Evolutionary conservation across 2,888 invertebrate species (phyloP), one percentile per base, ranked within the genome.

Genomic region (Elmis aenea): DNA sequence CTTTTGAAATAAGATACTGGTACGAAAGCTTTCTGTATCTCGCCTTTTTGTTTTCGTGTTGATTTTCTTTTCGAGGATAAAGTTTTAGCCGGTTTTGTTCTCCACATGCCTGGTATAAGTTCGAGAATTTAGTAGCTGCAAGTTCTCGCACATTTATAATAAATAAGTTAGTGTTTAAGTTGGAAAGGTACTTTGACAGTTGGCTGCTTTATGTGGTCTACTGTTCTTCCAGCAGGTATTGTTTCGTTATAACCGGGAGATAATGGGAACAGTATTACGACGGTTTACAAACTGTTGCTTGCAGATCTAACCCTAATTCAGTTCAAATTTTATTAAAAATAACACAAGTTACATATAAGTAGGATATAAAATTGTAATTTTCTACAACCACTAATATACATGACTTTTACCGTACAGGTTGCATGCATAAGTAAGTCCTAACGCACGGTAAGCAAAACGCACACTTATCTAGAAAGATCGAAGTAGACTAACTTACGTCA

Each of bases 131-230:
- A 38, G 29, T 33, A 32, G 31, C 35, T 42, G 32, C 29, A 36
- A 45, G 45, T 49, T 49, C 37, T 40, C 28, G 33, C 38, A 33
- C 40, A 40, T 44, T 44, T 39, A 52, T 48, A 49, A 50, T 52
- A 52, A 52, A 52, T 52, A 52, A 48, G 38, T 47, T 31, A 37
- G 33, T 45, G 46, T 49, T 44, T 42, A 48, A 52, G 42, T 50
- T 48, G 18, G 36, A 35, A 38, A 45, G 46, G 41, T 36, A 45
- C 45, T 52, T 52, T 48, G 50, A 50, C 50, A 50, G 46, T 48
- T 48, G 48, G 39, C 41, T 51, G 51, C 42, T 51, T 46, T 48
- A 46, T 46, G 36, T 30, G 45, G 29, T 45, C 18, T 42, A 51
- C 49, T 51, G 50, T 50, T 50, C 45, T 31, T 21, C 33, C 42